Evolutionary conservation across 2,113 vertebrate genomes (phyloP).

Genomic region (Nipponia nippon): DNA sequence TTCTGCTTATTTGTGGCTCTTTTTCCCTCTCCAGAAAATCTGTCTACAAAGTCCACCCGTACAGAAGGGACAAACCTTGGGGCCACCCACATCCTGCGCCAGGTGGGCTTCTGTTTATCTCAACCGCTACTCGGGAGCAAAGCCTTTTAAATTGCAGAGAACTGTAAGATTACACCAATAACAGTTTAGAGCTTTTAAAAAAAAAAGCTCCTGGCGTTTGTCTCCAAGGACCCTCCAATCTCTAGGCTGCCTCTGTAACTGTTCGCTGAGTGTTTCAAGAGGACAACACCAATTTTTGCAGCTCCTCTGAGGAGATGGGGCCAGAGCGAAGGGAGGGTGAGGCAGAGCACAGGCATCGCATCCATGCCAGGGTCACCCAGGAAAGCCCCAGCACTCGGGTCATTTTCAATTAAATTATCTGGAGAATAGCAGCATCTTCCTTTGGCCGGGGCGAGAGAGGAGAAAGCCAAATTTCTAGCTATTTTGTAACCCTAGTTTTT

Average conservation of each 20-base stretch:
- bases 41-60: background rate
- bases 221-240: background rate
- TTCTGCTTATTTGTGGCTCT: background rate
- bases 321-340: background rate
- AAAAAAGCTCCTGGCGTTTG: background rate
- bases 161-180: background rate
- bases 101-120: background rate
- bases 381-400: background rate
- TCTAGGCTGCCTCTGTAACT: background rate
- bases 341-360: background rate
- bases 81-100: background rate
- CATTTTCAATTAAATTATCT: background rate
- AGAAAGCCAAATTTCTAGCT: background rate
- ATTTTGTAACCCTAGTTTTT: background rate
- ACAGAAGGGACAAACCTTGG: background rate
- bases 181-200: background rate
- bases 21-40: background rate
- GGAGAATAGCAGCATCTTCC: background rate
- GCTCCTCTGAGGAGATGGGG: accelerated
- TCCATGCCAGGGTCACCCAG: background rate
- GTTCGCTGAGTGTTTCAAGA: background rate
- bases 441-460: background rate
- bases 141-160: background rate
- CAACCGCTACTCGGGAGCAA: background rate
- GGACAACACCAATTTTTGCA: background rate